These are phyloP conservation scores for Myotis brandtii DNA, from an alignment of 2,113 vertebrate genomes.

Conservation along the genomic window DNA sequence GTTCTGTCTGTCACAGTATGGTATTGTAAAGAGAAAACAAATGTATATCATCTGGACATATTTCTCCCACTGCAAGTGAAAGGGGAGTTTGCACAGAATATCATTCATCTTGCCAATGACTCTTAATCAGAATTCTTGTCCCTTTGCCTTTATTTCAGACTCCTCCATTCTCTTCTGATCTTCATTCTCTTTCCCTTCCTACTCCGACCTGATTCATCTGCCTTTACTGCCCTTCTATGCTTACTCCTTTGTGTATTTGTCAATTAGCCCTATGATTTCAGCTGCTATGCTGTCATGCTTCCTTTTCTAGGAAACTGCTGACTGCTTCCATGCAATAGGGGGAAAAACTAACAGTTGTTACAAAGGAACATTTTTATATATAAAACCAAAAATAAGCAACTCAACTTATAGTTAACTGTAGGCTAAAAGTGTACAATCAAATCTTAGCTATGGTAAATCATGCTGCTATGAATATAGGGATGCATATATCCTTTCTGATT, in stretches of 20 bases:
- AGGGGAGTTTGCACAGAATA: constrained; percentile 53
- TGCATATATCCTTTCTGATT: too few relatives aligned
- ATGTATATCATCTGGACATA: constrained; percentile 84
- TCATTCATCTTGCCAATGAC: constrained; percentile 86
- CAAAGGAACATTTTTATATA: constrained; percentile 65
- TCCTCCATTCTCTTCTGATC: constrained; percentile 64
- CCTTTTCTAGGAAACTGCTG: constrained; percentile 27
- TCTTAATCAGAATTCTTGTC: constrained; percentile 90
- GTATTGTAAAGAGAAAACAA: constrained; percentile 60
- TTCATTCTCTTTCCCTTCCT: constrained; percentile 61
- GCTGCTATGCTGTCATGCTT: not conserved
- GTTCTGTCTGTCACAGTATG: constrained; percentile 49
- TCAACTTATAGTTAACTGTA: constrained; percentile 34
- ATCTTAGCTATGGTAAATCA: not conserved
- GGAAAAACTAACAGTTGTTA: constrained; percentile 21
- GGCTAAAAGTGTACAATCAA: constrained; percentile 12
- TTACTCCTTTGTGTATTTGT: constrained; percentile 64
- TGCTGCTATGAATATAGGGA: too few relatives aligned
- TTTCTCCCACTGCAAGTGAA: constrained; percentile 84
- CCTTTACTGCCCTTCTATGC: constrained; percentile 14
- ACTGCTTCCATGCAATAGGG: not conserved
- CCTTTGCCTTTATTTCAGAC: constrained; percentile 85
- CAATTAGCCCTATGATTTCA: constrained; percentile 54
- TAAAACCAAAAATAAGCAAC: constrained; percentile 59
- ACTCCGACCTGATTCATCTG: constrained; percentile 78